Percentiles rank a stretch among this genome's conserved stretches.
These are phyloP conservation scores for Entomobrya proxima DNA, from an alignment of 2,888 invertebrate species.

Conservation along the genomic window DNA sequence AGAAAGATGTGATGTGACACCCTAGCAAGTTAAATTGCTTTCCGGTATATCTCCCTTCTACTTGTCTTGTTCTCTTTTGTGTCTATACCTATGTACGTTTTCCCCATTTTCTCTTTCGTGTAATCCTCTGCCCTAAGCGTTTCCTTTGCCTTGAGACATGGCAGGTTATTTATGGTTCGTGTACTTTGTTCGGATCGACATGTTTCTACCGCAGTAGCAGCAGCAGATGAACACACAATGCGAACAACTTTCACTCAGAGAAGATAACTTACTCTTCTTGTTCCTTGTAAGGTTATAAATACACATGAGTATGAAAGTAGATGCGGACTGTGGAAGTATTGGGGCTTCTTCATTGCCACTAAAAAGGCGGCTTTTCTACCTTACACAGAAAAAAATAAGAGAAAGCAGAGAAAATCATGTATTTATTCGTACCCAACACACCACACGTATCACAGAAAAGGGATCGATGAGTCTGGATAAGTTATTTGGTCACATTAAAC, in stretches of 20 bases:
- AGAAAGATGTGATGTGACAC: slow-evolving; percentile 43
- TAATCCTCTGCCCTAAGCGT: slow-evolving; percentile 47
- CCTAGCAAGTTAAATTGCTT: slow-evolving; percentile 38
- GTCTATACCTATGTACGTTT: neutral
- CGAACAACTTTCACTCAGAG: too few relatives aligned
- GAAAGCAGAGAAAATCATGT: too few relatives aligned
- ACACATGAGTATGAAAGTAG: too few relatives aligned
- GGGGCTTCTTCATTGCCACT: neutral
- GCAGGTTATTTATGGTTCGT: slow-evolving; percentile 57
- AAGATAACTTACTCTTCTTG: too few relatives aligned
- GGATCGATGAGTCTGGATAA: neutral
- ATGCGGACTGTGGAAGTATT: neutral
- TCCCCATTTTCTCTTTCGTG: neutral
- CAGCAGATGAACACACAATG: too few relatives aligned
- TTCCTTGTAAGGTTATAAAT: too few relatives aligned
- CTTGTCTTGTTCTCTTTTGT: neutral
- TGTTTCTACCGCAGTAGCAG: neutral
- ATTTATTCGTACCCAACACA: too few relatives aligned
- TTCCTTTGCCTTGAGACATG: slow-evolving; percentile 59
- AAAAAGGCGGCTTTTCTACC: neutral
- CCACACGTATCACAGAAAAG: neutral
- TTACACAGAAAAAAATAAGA: too few relatives aligned
- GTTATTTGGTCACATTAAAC: neutral
- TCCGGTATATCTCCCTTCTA: slow-evolving; percentile 10
- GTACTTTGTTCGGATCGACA: slow-evolving; percentile 33